Evolutionary conservation across 1,140 invertebrate genomes (phyloP), one percentile per base, ranked within the genome.

Genomic region (Saxidomus purpurata): DNA sequence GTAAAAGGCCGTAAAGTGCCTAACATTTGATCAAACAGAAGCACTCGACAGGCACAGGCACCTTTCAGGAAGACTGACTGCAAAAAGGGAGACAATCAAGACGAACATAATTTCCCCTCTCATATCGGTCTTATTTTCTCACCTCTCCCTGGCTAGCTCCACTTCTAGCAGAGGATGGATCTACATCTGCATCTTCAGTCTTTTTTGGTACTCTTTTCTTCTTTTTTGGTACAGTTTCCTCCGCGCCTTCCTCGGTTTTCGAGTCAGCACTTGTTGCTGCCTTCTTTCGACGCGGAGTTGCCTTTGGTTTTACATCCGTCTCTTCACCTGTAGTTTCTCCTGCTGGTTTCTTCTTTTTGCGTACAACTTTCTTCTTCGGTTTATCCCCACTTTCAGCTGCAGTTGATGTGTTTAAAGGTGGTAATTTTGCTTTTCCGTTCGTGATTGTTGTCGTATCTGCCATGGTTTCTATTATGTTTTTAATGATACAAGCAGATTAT

Each of bases 341-440:
- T n/a, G 83, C 34, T 15, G 90, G 81, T 69, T 91, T 93, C 77
- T 94, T 94, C 77, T 93, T 91, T 71, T 92, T 93, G 47, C 88
- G 91, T 81, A 90, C 92, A n/a, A 92, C 89, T 34, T 89, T 89
- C 34, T 90, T 91, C 63, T 91, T 91, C 19, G 89, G 79, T 25
- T 69, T 90, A 38, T 89, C 88, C 34, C 74, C 84, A 3, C 90
- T 84, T 3, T 84, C 89, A 38, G 80, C 43, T 11, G 43, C 63
- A 13, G 52, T 31, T 76, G 61, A 49, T 0, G 87, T 40, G 22
- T 89, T 74, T 47, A 93, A 71, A 25, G 93, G 93, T 28, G 91
- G 91, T 34, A 93, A 80, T 84, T 91, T 91, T 38, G 25, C 40
- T 89, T 77, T 76, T 87, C 87, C 36, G 59, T 82, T 59, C 25